These are phyloP conservation scores for Gnathonemus echidnorhynchus DNA, from an alignment of 2,113 vertebrate genomes.

Conservation along the genomic window DNA sequence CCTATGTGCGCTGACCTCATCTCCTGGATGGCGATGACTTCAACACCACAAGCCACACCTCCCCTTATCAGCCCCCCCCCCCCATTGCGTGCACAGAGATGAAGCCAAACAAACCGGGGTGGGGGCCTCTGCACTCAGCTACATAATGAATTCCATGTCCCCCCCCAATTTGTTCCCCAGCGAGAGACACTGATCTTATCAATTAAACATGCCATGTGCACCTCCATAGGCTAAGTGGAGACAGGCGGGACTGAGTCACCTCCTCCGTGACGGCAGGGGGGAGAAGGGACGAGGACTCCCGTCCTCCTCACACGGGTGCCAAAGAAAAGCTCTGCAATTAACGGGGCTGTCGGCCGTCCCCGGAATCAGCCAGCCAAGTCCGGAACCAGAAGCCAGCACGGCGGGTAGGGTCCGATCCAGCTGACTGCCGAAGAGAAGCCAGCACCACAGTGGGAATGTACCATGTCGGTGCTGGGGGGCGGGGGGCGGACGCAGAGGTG, in stretches of 20 bases:
- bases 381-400: not conserved
- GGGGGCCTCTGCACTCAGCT: not conserved
- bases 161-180: not conserved
- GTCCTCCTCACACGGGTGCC: not conserved
- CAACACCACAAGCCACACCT: not conserved
- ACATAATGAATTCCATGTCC: not conserved
- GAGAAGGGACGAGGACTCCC: not conserved
- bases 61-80: not conserved
- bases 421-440: not conserved
- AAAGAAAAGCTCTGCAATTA: not conserved
- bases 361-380: not conserved
- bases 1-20: not conserved
- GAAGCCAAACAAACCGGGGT: not conserved
- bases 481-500: not conserved
- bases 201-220: not conserved
- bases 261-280: not conserved
- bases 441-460: not conserved
- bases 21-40: not conserved
- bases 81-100: not conserved
- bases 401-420: not conserved
- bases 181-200: not conserved
- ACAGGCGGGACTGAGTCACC: not conserved
- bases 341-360: not conserved
- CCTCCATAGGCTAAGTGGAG: not conserved
- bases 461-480: not conserved